Percentiles rank a stretch among this genome's conserved stretches.
phyloP scores from a whole-genome alignment of 1,140 invertebrate species.

The Schlechtendalia chinensis region DNA sequence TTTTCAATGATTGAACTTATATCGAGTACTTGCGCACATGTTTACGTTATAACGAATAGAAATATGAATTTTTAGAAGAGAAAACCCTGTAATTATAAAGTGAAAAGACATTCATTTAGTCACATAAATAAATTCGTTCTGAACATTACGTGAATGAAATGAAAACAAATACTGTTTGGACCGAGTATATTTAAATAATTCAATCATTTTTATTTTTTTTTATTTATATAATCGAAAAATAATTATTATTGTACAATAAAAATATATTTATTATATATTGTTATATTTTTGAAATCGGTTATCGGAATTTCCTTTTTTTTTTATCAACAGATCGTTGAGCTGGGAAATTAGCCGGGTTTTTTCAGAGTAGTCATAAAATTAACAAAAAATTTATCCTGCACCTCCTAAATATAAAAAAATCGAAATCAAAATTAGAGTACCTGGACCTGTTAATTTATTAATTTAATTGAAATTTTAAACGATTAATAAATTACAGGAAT shows the following conservation, averaged over 20 bases:
- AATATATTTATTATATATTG: constrained; percentile 21
- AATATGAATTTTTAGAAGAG: too few species aligned
- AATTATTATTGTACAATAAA: too few species aligned
- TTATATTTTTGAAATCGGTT: too few species aligned
- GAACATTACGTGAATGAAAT: background rate
- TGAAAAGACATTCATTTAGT: too few species aligned
- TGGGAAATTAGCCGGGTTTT: constrained; percentile 7
- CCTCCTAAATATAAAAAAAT: constrained; percentile 21
- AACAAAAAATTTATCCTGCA: background rate
- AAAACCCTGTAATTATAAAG: too few species aligned
- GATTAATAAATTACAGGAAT: background rate
- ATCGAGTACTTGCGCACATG: too few species aligned
- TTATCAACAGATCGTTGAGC: background rate
- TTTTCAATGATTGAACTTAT: too few species aligned
- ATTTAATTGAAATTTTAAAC: background rate
- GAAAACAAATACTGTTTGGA: constrained; percentile 7
- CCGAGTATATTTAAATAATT: background rate
- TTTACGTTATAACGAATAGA: too few species aligned
- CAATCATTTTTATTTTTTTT: background rate
- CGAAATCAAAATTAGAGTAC: constrained; percentile 1
- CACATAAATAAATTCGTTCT: too few species aligned
- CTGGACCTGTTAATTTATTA: constrained; percentile 6
- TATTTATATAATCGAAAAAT: background rate
- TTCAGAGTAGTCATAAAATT: background rate
- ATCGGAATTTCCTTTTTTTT: background rate